Percentiles rank a stretch among this genome's conserved stretches.
These are phyloP conservation scores for Phalanger gymnotis DNA, from an alignment of 2,797 vertebrate genomes.

Conservation along the genomic window DNA sequence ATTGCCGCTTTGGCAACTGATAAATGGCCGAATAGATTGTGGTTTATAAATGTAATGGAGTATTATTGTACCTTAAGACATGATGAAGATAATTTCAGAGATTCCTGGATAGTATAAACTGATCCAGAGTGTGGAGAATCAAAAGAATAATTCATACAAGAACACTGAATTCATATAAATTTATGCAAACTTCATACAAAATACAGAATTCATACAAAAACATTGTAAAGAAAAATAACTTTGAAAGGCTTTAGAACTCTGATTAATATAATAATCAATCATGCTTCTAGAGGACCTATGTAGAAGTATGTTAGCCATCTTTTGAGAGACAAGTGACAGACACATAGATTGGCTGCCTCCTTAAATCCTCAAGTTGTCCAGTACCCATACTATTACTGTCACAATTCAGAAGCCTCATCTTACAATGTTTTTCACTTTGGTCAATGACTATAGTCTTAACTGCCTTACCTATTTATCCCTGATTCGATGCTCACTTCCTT, in stretches of 20 bases:
- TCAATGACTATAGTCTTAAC: neutral
- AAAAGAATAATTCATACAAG: neutral
- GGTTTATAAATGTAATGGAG: neutral
- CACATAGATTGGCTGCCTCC: neutral
- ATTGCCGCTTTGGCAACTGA: neutral
- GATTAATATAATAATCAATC: neutral
- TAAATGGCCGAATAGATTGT: neutral
- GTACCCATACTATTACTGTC: neutral
- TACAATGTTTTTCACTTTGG: neutral
- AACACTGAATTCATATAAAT: no score
- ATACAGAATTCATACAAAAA: neutral
- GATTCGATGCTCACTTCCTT: neutral
- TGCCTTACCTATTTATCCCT: neutral
- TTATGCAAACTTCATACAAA: no score
- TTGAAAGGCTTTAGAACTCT: neutral
- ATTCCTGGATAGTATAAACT: neutral
- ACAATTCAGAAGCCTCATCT: neutral
- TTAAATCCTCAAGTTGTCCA: neutral
- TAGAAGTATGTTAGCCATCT: neutral
- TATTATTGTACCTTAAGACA: neutral
- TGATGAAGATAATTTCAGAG: neutral
- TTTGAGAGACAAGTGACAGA: neutral
- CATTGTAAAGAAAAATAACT: neutral
- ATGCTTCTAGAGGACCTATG: neutral
- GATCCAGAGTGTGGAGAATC: neutral